These are phyloP conservation scores for Gallirallus australis DNA, from an alignment of 2,797 vertebrate species.

Conservation along the genomic window DNA sequence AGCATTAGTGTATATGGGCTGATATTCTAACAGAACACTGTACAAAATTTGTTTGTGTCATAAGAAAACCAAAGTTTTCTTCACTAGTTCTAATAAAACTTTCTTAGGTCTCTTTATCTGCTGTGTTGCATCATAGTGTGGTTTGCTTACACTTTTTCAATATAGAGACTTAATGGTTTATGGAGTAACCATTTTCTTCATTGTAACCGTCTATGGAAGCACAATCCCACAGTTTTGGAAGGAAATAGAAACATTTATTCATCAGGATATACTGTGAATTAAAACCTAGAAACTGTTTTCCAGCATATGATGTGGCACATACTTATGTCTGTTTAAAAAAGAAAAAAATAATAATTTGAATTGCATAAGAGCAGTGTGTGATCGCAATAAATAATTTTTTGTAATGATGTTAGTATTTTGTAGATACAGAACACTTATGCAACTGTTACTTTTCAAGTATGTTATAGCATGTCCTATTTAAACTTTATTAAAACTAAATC, in stretches of 20 bases:
- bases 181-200: not conserved
- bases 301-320: not conserved
- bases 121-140: not conserved
- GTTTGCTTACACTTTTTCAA: not conserved
- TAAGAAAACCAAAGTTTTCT: not conserved
- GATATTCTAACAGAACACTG: not conserved
- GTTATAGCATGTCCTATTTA: not conserved
- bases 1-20: not conserved
- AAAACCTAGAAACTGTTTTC: not conserved
- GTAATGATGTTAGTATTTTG: not conserved
- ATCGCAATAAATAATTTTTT: not conserved
- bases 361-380: not conserved
- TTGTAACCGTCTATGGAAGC: not conserved
- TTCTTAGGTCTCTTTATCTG: not conserved
- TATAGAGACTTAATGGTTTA: not conserved
- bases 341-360: not conserved
- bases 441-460: not conserved
- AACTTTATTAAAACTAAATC: conserved; percentile 3
- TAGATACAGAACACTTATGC: not conserved
- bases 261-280: not conserved
- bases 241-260: not conserved
- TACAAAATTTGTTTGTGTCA: not conserved
- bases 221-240: not conserved
- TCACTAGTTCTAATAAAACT: not conserved
- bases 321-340: not conserved